Base-by-base conservation (phyloP, 2,113 vertebrate genomes). In the Cyphomyrus discorhynchus region DNA sequence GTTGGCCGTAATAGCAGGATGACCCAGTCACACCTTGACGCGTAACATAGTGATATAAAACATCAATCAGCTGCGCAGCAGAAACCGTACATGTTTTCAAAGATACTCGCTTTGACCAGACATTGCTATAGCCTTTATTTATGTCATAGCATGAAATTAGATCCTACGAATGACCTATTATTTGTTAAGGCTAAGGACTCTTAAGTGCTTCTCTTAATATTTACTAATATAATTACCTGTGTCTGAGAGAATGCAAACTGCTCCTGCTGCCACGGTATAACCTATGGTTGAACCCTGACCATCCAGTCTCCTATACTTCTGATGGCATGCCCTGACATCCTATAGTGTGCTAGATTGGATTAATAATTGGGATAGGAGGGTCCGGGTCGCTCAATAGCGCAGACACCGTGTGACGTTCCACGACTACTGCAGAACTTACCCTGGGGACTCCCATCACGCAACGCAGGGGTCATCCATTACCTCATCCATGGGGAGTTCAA, bases 291-390 rank as follows among this genome's bases (percentile, higher is more conserved):
- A 96, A 95, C 93, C 86, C 92, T 94, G 93, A 93, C 89, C 92
- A 91, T 80, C 93, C 92, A 93, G 95, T 95, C 95, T 93, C 95
- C 93, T 94, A 93, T 92, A 91, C 92, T 95, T 95, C 94, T 95
- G 94, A 95, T 96, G 94, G 95, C 94, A 96, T 95, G 96, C 95
- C 96, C 94, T 92, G 93, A 90, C 95, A 96, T 96, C 94, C 95
- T 96, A 95, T 77, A 94, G 93, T 93, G 94, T 96, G 94, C 94
- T 95, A 94, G 95, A 95, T 95, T 92, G 96, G 95, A 96, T 96
- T 96, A 96, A 96, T 97, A 96, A 96, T 39, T 94, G 91, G 92
- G 94, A 93, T 45, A 94, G 50, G 89, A 83, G 50, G 80, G 42
- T 62, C 31, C 88, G 56, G 77, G 90, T 94, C 93, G 93, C 94